Evolutionary conservation across 2,888 invertebrate species (phyloP).

Genomic region (Eristalis arbustorum): DNA sequence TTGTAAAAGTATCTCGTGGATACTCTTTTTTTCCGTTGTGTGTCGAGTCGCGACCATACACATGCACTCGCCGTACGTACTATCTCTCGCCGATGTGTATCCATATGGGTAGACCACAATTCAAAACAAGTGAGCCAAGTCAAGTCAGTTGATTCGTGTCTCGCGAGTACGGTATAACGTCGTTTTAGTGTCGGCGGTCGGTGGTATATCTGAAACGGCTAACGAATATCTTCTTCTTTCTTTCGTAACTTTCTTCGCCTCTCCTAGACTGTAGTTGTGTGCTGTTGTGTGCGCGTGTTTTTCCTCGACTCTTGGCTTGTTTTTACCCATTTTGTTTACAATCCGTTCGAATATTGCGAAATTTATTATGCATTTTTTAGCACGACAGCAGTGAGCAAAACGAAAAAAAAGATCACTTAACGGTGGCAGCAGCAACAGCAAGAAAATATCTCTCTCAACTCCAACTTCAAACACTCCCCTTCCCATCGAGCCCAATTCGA

Average conservation of each 20-base stretch:
- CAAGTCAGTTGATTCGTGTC: slow-evolving; percentile 73
- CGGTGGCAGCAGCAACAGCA: not conserved
- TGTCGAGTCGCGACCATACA: slow-evolving; percentile 18
- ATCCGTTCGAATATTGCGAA: slow-evolving; percentile 38
- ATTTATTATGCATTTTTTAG: slow-evolving; percentile 30
- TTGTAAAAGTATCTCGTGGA: slow-evolving; percentile 62
- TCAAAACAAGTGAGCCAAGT: slow-evolving; percentile 72
- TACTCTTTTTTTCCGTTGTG: slow-evolving; percentile 48
- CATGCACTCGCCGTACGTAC: not conserved
- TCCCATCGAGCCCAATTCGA: not conserved
- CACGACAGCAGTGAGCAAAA: not conserved
- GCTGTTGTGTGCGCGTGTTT: slow-evolving; percentile 10
- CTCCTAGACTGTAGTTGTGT: not conserved
- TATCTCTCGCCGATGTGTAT: slow-evolving; percentile 43
- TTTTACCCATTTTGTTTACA: slow-evolving; percentile 41
- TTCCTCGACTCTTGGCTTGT: slow-evolving; percentile 4
- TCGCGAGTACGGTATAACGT: slow-evolving; percentile 70
- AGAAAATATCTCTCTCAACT: not conserved
- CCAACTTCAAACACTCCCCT: not conserved
- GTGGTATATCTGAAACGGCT: slow-evolving; percentile 36
- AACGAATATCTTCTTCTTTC: slow-evolving; percentile 55
- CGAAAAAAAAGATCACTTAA: not conserved
- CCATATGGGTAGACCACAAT: slow-evolving; percentile 71
- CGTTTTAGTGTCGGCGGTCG: slow-evolving; percentile 36
- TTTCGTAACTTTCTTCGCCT: slow-evolving; percentile 68